Evolutionary conservation across 2,797 vertebrate genomes (phyloP).

Genomic region (Sciaenops ocellatus): DNA sequence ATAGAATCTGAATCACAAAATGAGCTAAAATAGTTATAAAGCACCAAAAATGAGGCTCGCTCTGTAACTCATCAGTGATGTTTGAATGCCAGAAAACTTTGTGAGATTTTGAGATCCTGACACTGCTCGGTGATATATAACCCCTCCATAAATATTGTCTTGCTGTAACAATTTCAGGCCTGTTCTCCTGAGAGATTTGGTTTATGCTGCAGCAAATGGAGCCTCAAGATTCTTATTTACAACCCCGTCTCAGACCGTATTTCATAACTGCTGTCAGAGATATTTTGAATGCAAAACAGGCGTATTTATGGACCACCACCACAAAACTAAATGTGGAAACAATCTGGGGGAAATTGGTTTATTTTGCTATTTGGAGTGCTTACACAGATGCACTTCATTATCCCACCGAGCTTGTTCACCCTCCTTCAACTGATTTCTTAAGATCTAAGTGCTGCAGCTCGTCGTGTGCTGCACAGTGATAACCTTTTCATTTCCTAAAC

Average conservation of each 20-base stretch:
- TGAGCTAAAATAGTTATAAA: neutral
- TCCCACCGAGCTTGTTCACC: neutral
- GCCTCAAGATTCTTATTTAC: conserved; percentile 38
- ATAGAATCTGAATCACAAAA: neutral
- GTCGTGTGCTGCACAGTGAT: conserved; percentile 1
- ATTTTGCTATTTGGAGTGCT: conserved; percentile 21
- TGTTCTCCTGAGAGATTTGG: conserved; percentile 25
- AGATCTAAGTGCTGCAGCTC: neutral
- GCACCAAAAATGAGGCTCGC: neutral
- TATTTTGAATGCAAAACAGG: conserved; percentile 22
- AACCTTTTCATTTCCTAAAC: conserved; percentile 16
- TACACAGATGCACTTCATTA: conserved; percentile 27
- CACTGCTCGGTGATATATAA: neutral
- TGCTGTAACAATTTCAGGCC: neutral
- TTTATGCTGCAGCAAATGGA: conserved; percentile 7
- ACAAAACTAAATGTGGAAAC: conserved; percentile 31
- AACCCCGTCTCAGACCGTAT: conserved; percentile 17
- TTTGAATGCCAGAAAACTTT: conserved; percentile 37
- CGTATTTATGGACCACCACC: conserved; percentile 21
- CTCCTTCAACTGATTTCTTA: neutral
- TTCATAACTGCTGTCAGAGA: conserved; percentile 41
- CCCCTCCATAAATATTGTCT: conserved; percentile 12
- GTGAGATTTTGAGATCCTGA: conserved; percentile 1
- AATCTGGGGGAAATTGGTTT: conserved; percentile 22
- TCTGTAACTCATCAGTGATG: conserved; percentile 5